These are phyloP conservation scores for Danio jaintianensis DNA, from an alignment of 2,797 vertebrate species.

Conservation along the genomic window DNA sequence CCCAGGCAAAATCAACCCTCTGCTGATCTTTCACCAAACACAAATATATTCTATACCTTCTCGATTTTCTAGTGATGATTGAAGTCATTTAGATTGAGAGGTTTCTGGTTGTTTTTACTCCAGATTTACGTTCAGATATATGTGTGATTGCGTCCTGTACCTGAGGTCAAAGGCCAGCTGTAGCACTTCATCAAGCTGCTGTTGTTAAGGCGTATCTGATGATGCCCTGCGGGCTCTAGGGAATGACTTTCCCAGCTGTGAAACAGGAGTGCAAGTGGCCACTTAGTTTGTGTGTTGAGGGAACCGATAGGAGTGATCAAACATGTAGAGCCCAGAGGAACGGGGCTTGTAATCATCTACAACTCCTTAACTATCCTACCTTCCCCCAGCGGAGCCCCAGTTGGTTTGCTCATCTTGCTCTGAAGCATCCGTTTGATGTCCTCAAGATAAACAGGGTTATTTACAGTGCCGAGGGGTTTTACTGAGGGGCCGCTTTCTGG, in stretches of 20 bases:
- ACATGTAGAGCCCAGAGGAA: conserved; percentile 53
- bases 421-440: conserved; percentile 72
- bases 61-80: conserved; percentile 1
- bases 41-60: neutral
- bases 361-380: conserved; percentile 28
- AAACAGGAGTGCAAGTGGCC: conserved; percentile 54
- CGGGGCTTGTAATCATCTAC: conserved; percentile 31
- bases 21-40: neutral
- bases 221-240: conserved; percentile 57
- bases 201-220: conserved; percentile 58
- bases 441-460: conserved; percentile 74
- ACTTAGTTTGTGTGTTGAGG: conserved; percentile 20
- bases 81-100: neutral
- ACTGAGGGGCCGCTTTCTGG: conserved; percentile 42
- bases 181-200: conserved; percentile 55
- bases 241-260: conserved; percentile 74
- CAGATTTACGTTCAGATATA: neutral
- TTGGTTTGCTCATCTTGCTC: conserved; percentile 76
- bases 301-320: conserved; percentile 53
- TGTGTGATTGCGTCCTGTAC: conserved; percentile 31
- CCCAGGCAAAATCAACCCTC: too few species aligned
- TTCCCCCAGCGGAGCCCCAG: conserved; percentile 64
- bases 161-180: conserved; percentile 66
- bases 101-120: neutral
- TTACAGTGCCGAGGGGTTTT: conserved; percentile 65